Evolutionary conservation across 2,888 invertebrate genomes (phyloP).

Genomic region (Diplazon laetatorius): DNA sequence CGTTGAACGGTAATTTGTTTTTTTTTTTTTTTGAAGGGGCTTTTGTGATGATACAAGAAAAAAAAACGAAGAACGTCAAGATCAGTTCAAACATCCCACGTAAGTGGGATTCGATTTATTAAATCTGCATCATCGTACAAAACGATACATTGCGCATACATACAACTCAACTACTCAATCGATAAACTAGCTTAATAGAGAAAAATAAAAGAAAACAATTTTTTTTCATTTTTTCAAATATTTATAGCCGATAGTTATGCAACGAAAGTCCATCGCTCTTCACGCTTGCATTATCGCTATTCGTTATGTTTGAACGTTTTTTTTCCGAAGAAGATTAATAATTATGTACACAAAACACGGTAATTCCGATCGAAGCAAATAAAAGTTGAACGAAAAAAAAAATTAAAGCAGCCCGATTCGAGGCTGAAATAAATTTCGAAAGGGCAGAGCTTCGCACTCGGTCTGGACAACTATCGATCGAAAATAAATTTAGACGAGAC

Average conservation of each 20-base stretch:
- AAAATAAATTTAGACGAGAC: background rate
- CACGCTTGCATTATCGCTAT: background rate
- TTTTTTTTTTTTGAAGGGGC: background rate
- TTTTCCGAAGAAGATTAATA: constrained; percentile 7
- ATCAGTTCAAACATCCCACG: constrained; percentile 8
- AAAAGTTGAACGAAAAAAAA: constrained; percentile 43
- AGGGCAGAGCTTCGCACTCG: constrained; percentile 50
- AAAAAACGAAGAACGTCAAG: background rate
- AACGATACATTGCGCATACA: constrained; percentile 76
- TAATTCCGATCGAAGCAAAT: constrained; percentile 43
- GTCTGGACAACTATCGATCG: constrained; percentile 15
- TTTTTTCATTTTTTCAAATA: background rate
- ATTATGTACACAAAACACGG: constrained; percentile 62
- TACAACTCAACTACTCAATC: constrained; percentile 73
- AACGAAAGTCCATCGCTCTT: constrained; percentile 17
- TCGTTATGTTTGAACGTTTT: background rate
- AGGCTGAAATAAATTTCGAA: constrained; percentile 66
- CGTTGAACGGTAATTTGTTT: no score
- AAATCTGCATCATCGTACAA: constrained; percentile 61
- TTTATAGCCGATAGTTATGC: constrained; percentile 20
- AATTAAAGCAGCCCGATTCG: constrained; percentile 71
- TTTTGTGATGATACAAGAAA: background rate
- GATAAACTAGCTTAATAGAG: constrained; percentile 24
- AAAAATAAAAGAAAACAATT: constrained; percentile 1
- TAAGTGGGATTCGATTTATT: constrained; percentile 56